Evolutionary conservation across 2,113 vertebrate genomes (phyloP), one percentile per base, ranked within the genome.

Genomic region (Eira barbara): DNA sequence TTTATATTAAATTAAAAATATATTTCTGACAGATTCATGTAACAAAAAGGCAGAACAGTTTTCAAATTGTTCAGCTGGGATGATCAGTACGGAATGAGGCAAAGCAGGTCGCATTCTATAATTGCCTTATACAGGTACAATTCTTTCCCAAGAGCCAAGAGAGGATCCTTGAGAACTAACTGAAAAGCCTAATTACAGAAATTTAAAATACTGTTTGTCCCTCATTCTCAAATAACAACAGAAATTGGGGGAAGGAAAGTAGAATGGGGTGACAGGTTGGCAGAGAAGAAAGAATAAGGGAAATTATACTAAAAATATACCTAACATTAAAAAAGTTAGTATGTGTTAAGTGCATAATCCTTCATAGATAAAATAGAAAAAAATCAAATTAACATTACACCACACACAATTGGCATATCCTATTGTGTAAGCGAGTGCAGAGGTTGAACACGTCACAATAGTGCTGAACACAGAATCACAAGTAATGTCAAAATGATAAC

Each of bases 1-100:
- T 99, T 99, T 99, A 99, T 99, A 99, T 99, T 99, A 99, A 99
- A 99, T 99, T 99, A 99, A 99, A 99, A 99, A 99, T 99, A 99
- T 99, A 99, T 99, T 99, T 99, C 99, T 99, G 99, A 99, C 99
- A 99, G 99, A 99, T 99, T 99, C 99, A 99, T 99, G 99, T 99
- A 99, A 99, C 99, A 99, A 99, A 99, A 99, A 99, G 99, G 99
- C 99, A 99, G 99, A 99, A 99, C 99, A 99, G 99, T 99, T 99
- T 99, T 99, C 99, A 99, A 99, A 99, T 99, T 99, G 99, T 99
- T 99, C 99, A 98, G 98, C 98, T 98, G 99, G 98, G 99, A 99
- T 99, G 99, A 99, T 98, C 96, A 93, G 98, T 93, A 69, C 20
- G 97, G 98, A 98, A 98, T 98, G 98, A 98, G 98, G 98, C 98